Evolutionary conservation across 2,113 vertebrate genomes (phyloP).

Genomic region (Camelus dromedarius): DNA sequence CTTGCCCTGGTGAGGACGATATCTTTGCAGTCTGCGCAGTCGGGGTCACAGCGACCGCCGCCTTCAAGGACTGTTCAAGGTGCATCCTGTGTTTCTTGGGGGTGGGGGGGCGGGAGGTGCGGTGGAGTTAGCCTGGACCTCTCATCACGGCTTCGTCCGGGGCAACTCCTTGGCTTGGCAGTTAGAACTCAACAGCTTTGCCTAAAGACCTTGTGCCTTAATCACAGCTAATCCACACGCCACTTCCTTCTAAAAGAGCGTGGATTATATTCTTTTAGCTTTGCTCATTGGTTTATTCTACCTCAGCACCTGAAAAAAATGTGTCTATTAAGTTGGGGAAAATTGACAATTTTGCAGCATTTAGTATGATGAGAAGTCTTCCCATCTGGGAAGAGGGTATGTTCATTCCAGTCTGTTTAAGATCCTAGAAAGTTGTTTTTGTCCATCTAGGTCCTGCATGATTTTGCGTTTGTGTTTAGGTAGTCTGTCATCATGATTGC

Average conservation of each 20-base stretch:
- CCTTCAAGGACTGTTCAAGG: not conserved
- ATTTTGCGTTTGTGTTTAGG: not conserved
- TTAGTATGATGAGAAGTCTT: not conserved
- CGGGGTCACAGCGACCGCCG: not conserved
- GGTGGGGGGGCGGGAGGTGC: not conserved
- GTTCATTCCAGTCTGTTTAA: not conserved
- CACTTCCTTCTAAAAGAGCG: not conserved
- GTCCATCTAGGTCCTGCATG: not conserved
- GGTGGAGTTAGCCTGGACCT: not conserved
- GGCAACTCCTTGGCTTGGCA: not conserved
- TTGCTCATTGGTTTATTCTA: not conserved
- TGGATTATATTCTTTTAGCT: not conserved
- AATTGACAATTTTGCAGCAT: not conserved
- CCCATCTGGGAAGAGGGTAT: not conserved
- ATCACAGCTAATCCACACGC: not conserved
- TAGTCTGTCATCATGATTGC: not conserved
- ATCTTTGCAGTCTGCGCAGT: not conserved
- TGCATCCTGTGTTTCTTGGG: accelerated
- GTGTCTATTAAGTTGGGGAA: not conserved
- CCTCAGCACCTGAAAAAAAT: not conserved
- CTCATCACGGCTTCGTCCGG: not conserved
- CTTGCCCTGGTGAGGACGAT: not conserved
- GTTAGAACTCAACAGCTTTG: not conserved
- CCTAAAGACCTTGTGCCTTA: not conserved
- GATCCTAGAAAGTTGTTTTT: not conserved